A percentile compares a stretch with the other conserved stretches of the same genome.
Evolutionary conservation across 2,113 vertebrate genomes (phyloP).

Genomic region (Strix aluco): DNA sequence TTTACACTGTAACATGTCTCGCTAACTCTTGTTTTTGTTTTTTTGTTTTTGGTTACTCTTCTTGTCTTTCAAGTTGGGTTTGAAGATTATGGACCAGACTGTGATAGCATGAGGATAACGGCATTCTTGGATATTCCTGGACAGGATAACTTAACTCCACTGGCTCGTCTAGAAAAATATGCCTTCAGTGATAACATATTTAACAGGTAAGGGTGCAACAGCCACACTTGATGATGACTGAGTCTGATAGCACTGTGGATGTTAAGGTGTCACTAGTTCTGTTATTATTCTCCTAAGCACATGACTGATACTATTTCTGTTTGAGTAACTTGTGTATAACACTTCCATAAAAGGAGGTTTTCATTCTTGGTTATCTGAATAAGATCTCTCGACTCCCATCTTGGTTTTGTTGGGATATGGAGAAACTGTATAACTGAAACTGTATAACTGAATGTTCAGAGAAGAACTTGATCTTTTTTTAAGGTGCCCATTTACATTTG

Average conservation of each 20-base stretch:
- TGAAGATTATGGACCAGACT: slow-evolving; percentile 89
- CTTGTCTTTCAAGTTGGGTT: slow-evolving; percentile 80
- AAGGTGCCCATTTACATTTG: background rate
- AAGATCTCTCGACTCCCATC: background rate
- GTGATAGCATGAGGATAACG: slow-evolving; percentile 86
- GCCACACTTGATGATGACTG: background rate
- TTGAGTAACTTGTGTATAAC: background rate
- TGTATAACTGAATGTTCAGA: background rate
- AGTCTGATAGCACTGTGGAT: background rate
- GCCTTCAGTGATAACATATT: slow-evolving; percentile 91
- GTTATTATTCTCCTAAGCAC: background rate
- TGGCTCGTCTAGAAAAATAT: slow-evolving; percentile 87
- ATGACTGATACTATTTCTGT: background rate
- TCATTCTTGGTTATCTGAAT: background rate
- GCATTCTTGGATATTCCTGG: slow-evolving; percentile 86
- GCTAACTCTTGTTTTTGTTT: background rate
- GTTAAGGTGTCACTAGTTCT: background rate
- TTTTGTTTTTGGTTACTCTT: background rate
- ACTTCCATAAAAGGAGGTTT: background rate
- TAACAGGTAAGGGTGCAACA: slow-evolving; percentile 78
- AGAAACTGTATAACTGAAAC: background rate
- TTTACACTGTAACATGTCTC: background rate
- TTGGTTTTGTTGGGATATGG: background rate
- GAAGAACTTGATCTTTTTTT: background rate
- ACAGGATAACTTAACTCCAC: slow-evolving; percentile 85